Base-by-base conservation (phyloP, 2,113 vertebrate species). In the Psittacus erithacus region DNA sequence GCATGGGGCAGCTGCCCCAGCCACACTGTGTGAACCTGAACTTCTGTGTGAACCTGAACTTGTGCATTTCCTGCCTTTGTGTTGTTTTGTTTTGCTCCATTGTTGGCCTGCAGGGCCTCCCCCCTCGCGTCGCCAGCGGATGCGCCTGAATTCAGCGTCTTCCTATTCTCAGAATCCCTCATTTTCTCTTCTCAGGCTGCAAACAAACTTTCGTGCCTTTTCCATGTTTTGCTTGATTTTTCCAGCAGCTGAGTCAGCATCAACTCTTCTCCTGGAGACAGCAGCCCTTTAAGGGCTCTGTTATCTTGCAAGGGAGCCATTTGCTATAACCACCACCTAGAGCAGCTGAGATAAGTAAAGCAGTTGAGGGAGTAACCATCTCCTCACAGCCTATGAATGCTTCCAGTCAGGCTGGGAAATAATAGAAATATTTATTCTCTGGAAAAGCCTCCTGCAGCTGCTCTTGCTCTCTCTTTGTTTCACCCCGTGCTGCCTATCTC, bases 1-100 rank as follows among this genome's bases (percentile, higher is more conserved):
- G 50, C 1, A 0, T 2, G 6, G 44, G 67, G 53, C 50, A 93
- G 80, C 91, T 29, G 57, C 78, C 62, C 60, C 1, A 6, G 82
- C 86, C 2, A 1, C 0, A 2, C 93, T 95, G 89, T 90, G 95
- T 88, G 95, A 97, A 96, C 86, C 93, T 95, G 93, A 96, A 92
- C 89, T 93, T 76, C 9, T 64, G 89, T 91, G 95, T 92, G 96
- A 97, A 95, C 95, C 84, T 91, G 94, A 96, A 91, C 92, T 87
- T 86, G 22, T 95, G 95, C 95, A 94, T 96, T 97, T 97, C 96
- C 94, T 95, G 95, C 95, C 94, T 97, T 96, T 96, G 93, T 96
- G 85, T 68, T 91, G 93, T 92, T 92, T 46, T 86, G 88, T 63
- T 93, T 62, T 83, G 86, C 86, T 91, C 89, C 69, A 95, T 95